Conservation (phyloP, 2,797 vertebrate genomes). For the Nannoperca australis region DNA sequence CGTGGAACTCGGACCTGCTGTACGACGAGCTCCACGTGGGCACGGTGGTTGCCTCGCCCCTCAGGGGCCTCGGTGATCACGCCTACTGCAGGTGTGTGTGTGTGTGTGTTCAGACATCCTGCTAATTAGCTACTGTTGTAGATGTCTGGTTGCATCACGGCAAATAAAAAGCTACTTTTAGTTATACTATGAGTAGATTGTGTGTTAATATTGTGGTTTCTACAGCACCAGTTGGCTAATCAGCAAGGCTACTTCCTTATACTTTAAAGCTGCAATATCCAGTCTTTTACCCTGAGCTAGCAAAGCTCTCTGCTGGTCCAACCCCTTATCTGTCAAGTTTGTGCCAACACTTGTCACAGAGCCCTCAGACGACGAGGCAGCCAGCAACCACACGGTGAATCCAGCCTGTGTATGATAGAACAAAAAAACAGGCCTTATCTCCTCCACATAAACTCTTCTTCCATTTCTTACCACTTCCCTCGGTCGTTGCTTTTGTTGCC, state of each 20-base stretch:
- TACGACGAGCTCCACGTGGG: constrained; percentile 87
- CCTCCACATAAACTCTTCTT: constrained; percentile 12
- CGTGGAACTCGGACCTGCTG: constrained; percentile 93
- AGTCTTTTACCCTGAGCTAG: constrained; percentile 19
- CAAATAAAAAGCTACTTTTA: neutral
- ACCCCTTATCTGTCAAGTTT: constrained; percentile 18
- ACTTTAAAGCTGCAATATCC: constrained; percentile 22
- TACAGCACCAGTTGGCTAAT: constrained; percentile 13
- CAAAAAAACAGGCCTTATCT: constrained; percentile 26
- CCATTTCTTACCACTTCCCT: constrained; percentile 17
- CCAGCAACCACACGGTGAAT: constrained; percentile 3
- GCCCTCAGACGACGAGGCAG: neutral
- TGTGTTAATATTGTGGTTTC: neutral
- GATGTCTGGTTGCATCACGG: neutral
- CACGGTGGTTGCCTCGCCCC: constrained; percentile 72
- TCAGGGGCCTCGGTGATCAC: constrained; percentile 90
- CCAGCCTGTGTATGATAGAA: neutral
- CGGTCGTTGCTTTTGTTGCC: constrained; percentile 46
- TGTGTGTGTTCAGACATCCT: constrained; percentile 30
- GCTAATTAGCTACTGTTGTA: neutral
- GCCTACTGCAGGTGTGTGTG: constrained; percentile 91
- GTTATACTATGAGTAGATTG: neutral
- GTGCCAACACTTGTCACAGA: constrained; percentile 17
- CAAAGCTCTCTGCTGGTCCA: neutral
- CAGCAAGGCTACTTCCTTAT: neutral